A percentile compares a stretch with the other conserved stretches of the same genome.
phyloP scores from a whole-genome alignment of 2,888 invertebrate species.

The Volucella bombylans region DNA sequence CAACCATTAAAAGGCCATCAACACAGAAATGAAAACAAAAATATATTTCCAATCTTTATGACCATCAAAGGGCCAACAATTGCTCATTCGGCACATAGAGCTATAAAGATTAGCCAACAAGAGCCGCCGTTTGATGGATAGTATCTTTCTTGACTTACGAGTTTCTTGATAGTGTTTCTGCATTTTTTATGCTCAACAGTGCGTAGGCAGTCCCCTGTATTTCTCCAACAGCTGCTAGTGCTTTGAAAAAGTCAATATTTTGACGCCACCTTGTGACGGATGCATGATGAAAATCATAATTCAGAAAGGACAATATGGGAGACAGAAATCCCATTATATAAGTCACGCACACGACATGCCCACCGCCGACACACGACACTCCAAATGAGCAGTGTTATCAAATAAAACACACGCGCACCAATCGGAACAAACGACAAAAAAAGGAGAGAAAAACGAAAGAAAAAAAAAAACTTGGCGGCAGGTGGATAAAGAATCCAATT shows the following conservation, averaged over 20 bases:
- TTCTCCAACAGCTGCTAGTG: slow-evolving; percentile 29
- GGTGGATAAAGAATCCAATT: slow-evolving; percentile 40
- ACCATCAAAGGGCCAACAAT: slow-evolving; percentile 36
- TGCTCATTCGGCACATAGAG: slow-evolving; percentile 9
- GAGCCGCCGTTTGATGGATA: neutral
- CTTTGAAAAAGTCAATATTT: slow-evolving; percentile 15
- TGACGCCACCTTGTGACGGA: slow-evolving; percentile 16
- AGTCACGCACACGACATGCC: slow-evolving; percentile 52
- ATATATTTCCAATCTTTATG: slow-evolving; percentile 37
- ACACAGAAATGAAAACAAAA: slow-evolving; percentile 7
- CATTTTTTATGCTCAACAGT: slow-evolving; percentile 25
- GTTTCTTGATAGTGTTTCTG: neutral
- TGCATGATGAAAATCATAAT: slow-evolving; percentile 16
- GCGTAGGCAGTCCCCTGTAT: neutral
- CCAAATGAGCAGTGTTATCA: slow-evolving; percentile 25
- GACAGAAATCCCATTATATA: slow-evolving; percentile 53
- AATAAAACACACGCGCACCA: slow-evolving; percentile 14
- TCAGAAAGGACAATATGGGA: slow-evolving; percentile 33
- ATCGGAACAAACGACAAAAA: neutral
- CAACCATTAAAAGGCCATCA: slow-evolving; percentile 1
- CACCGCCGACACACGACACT: slow-evolving; percentile 52
- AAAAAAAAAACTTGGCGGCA: slow-evolving; percentile 48
- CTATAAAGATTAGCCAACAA: slow-evolving; percentile 19
- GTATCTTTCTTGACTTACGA: slow-evolving; percentile 7
- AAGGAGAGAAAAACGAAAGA: slow-evolving; percentile 19